Conservation (phyloP, 2,797 vertebrate species). For the Etheostoma nigrum region DNA sequence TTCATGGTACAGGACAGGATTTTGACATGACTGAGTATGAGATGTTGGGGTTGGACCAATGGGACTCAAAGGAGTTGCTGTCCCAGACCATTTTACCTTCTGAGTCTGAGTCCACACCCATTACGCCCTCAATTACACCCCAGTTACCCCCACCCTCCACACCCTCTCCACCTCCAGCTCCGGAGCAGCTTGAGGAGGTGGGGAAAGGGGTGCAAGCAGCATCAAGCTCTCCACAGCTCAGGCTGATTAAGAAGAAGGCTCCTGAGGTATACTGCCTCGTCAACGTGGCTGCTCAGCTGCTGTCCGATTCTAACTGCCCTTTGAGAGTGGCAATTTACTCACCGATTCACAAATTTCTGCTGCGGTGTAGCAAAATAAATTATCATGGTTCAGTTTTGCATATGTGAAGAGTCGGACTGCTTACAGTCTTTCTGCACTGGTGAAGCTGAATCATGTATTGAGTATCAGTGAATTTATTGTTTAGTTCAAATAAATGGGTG, state of each 20-base stretch:
- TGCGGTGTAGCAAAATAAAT: slow-evolving; percentile 61
- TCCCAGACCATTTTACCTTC: slow-evolving; percentile 53
- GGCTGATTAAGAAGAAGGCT: slow-evolving; percentile 85
- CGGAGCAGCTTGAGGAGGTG: slow-evolving; percentile 72
- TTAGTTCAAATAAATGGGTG: slow-evolving; percentile 44
- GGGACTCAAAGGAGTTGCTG: slow-evolving; percentile 66
- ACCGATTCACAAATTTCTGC: slow-evolving; percentile 75
- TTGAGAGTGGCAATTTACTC: slow-evolving; percentile 73
- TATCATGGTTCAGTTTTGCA: slow-evolving; percentile 48
- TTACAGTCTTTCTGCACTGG: slow-evolving; percentile 55
- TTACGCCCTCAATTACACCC: slow-evolving; percentile 51
- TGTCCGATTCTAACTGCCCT: slow-evolving; percentile 71
- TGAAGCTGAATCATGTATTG: slow-evolving; percentile 41
- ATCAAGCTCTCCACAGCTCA: slow-evolving; percentile 75
- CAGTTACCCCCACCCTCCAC: slow-evolving; percentile 57
- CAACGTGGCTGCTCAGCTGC: slow-evolving; percentile 70
- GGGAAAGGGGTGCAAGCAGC: slow-evolving; percentile 55
- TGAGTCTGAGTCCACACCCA: slow-evolving; percentile 61
- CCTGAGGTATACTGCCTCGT: slow-evolving; percentile 83
- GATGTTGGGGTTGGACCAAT: slow-evolving; percentile 80
- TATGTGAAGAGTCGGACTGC: slow-evolving; percentile 34
- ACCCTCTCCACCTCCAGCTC: slow-evolving; percentile 57
- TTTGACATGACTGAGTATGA: slow-evolving; percentile 87
- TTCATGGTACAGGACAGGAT: slow-evolving; percentile 78
- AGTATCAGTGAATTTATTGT: slow-evolving; percentile 24